Conservation (phyloP, 2,888 invertebrate genomes). For the Sycophila texana region DNA sequence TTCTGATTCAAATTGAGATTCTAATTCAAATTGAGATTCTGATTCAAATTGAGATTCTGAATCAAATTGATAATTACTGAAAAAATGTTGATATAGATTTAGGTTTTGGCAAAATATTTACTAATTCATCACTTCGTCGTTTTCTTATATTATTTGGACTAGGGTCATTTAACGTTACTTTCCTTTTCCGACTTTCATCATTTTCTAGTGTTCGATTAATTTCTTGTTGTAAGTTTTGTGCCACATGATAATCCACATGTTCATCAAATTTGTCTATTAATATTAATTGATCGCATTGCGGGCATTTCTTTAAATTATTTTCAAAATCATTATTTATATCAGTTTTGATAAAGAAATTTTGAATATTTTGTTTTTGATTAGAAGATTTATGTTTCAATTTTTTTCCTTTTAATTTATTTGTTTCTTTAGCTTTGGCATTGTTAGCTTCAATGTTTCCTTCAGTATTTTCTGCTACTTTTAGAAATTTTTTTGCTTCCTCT, state of each 20-base stretch:
- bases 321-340: slow-evolving; percentile 66
- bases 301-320: slow-evolving; percentile 78
- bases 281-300: slow-evolving; percentile 83
- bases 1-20: slow-evolving; percentile 17
- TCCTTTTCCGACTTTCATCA: slow-evolving; percentile 36
- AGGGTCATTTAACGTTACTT: background rate
- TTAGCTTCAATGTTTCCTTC: slow-evolving; percentile 48
- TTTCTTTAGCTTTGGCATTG: slow-evolving; percentile 51
- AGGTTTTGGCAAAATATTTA: slow-evolving; percentile 23
- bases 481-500: slow-evolving; percentile 67
- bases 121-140: slow-evolving; percentile 46
- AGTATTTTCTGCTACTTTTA: slow-evolving; percentile 47
- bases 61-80: slow-evolving; percentile 33
- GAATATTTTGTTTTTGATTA: slow-evolving; percentile 61
- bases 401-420: slow-evolving; percentile 58
- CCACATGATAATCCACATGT: slow-evolving; percentile 91
- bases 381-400: slow-evolving; percentile 55
- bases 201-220: slow-evolving; percentile 75
- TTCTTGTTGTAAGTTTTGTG: slow-evolving; percentile 84
- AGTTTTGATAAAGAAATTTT: slow-evolving; percentile 76
- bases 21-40: slow-evolving; percentile 9
- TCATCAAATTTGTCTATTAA: slow-evolving; percentile 81
- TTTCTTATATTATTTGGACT: slow-evolving; percentile 46
- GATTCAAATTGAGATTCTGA: too few relatives aligned
- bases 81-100: slow-evolving; percentile 51